Evolutionary conservation across 1,140 invertebrate genomes (phyloP).

Genomic region (Melitaea cinxia): DNA sequence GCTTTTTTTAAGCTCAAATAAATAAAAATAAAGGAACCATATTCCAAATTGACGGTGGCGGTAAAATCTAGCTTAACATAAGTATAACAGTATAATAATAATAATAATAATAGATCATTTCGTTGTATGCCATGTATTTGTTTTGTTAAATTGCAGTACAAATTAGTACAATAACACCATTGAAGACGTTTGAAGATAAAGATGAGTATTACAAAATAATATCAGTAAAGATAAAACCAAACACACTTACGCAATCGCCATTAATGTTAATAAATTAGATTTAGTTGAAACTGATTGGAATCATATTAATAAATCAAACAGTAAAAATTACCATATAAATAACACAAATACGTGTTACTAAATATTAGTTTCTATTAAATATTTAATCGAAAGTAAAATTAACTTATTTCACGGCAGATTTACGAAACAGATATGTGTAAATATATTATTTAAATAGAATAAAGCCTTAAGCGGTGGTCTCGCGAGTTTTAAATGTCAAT

Average conservation of each 20-base stretch:
- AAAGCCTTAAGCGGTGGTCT: background rate
- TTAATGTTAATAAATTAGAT: slow-evolving; percentile 28
- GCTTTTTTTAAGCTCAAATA: too few relatives aligned
- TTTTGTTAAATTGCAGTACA: too few relatives aligned
- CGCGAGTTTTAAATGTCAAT: background rate
- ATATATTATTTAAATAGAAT: background rate
- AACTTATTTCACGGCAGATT: slow-evolving; percentile 33
- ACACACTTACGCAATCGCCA: slow-evolving; percentile 16
- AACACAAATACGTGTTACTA: slow-evolving; percentile 22
- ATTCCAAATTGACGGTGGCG: too few relatives aligned
- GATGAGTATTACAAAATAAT: slow-evolving; percentile 2
- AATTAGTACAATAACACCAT: too few relatives aligned
- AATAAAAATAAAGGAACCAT: too few relatives aligned
- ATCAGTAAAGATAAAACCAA: slow-evolving; percentile 19
- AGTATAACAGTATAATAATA: too few relatives aligned
- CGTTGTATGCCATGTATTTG: too few relatives aligned
- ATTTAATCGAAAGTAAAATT: slow-evolving; percentile 24
- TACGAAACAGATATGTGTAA: slow-evolving; percentile 10
- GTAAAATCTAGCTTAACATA: too few relatives aligned
- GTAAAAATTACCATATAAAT: slow-evolving; percentile 23
- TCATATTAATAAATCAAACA: slow-evolving; percentile 21
- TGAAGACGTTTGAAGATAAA: background rate
- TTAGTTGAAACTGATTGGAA: slow-evolving; percentile 17
- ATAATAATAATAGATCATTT: too few relatives aligned
- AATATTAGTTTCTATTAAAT: slow-evolving; percentile 22